Conservation (phyloP, 2,113 vertebrate species). For the Rhinichthys klamathensis region DNA sequence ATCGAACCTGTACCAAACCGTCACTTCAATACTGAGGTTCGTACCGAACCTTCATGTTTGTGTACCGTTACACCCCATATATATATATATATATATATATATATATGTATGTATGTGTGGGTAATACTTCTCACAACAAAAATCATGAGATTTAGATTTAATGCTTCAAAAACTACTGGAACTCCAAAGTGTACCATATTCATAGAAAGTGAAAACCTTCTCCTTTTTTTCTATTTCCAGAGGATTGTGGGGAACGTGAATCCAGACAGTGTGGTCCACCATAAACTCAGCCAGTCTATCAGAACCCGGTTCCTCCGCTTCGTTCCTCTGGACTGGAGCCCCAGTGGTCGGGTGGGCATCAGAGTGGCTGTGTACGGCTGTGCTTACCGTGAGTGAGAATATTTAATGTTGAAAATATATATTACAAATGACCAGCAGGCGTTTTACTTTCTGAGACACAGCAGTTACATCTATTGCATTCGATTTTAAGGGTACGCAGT, state of each 20-base stretch:
- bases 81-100: too few relatives aligned
- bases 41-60: too few relatives aligned
- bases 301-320: constrained; percentile 89
- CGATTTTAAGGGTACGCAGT: too few relatives aligned
- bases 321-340: constrained; percentile 86
- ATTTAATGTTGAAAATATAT: background rate
- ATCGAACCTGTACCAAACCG: too few relatives aligned
- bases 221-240: constrained; percentile 70
- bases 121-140: background rate
- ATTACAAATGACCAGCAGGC: background rate
- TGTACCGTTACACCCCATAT: too few relatives aligned
- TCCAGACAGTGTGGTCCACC: constrained; percentile 84
- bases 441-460: background rate
- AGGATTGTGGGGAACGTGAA: constrained; percentile 87
- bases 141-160: background rate
- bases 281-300: constrained; percentile 85
- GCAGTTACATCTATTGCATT: background rate
- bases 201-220: background rate
- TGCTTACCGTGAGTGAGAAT: constrained; percentile 89
- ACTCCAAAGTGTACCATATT: background rate
- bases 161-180: background rate
- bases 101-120: too few relatives aligned
- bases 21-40: too few relatives aligned
- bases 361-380: constrained; percentile 90
- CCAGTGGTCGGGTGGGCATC: constrained; percentile 83